Base-by-base conservation (phyloP, 2,797 vertebrate genomes). In the Falco naumanni region DNA sequence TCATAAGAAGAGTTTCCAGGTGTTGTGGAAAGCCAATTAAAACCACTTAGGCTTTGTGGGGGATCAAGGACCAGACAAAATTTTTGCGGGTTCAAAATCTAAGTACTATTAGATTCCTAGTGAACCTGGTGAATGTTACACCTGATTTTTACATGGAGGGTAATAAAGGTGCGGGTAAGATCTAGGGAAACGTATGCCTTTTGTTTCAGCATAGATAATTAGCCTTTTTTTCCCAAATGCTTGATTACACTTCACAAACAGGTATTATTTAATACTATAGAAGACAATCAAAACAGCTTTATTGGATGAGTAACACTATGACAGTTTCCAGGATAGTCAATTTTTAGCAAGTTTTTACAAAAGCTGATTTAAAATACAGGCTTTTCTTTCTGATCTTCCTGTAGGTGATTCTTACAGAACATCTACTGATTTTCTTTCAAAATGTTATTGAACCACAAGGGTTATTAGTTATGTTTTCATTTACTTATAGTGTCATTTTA, bases 401-500 rank as follows among this genome's bases (percentile, higher is more conserved):
- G 88, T 89, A 93, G 79, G 80, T 95, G 88, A 96, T 93, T 96
- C 95, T 94, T 79, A 86, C 29, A 95, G 89, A 96, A 90, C 61
- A 94, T 97, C 87, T 90, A 90, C 84, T 78, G 61, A 84, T 97
- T 98, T 98, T 95, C 95, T 92, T 97, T 97, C 87, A 95, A 86
- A 97, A 65, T 93, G 64, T 92, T 96, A 94, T 87, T 97, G 94
- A 97, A 93, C 92, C 84, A 93, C 63, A 3, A 61, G 57, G 92
- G 96, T 96, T 96, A 94, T 93, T 97, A 93, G 87, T 94, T 97
- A 91, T 93, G 64, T 87, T 97, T 94, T 93, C 94, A 91, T 96
- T 97, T 97, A 88, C 94, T 94, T 94, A 89, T 92, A 78, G 71
- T 95, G 96, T 96, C 94, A 97, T 87, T 97, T 97, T 95, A 97